Conservation (phyloP, 1,140 invertebrate species). For the Drosophila pandora region DNA sequence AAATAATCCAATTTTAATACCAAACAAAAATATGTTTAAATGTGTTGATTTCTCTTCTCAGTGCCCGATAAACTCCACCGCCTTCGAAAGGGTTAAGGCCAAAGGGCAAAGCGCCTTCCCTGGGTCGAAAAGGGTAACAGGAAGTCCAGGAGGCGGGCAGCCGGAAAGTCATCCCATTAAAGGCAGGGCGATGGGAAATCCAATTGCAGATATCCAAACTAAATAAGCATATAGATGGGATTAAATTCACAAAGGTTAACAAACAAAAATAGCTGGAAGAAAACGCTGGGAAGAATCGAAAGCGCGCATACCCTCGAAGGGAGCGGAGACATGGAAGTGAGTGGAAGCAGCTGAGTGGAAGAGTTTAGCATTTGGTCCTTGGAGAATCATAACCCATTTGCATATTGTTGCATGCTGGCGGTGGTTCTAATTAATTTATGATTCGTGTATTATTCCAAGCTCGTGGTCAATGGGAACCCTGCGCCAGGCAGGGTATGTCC, state of each 20-base stretch:
- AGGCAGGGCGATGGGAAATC: constrained; percentile 21
- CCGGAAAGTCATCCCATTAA: constrained; percentile 52
- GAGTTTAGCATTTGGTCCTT: too few relatives aligned
- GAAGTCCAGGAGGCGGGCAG: constrained; percentile 24
- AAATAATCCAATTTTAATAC: not conserved
- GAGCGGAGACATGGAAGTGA: too few relatives aligned
- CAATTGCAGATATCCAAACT: constrained; percentile 34
- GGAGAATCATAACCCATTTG: too few relatives aligned
- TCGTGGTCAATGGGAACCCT: not conserved
- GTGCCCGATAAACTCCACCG: too few relatives aligned
- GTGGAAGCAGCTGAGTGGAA: too few relatives aligned
- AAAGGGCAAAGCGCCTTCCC: not conserved
- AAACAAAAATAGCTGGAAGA: constrained; percentile 23
- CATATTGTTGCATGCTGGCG: too few relatives aligned
- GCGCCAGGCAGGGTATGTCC: constrained; percentile 2
- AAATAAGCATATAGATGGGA: constrained; percentile 61
- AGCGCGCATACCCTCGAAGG: constrained; percentile 6
- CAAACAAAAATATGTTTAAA: not conserved
- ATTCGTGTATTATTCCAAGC: too few relatives aligned
- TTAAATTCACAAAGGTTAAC: constrained; percentile 42
- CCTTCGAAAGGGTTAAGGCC: not conserved
- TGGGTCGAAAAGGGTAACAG: constrained; percentile 8
- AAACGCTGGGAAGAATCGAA: not conserved
- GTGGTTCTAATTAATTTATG: too few relatives aligned
- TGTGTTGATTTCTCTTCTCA: not conserved